Base-by-base conservation (phyloP, 2,888 invertebrate species). In the Chirona hameri region DNA sequence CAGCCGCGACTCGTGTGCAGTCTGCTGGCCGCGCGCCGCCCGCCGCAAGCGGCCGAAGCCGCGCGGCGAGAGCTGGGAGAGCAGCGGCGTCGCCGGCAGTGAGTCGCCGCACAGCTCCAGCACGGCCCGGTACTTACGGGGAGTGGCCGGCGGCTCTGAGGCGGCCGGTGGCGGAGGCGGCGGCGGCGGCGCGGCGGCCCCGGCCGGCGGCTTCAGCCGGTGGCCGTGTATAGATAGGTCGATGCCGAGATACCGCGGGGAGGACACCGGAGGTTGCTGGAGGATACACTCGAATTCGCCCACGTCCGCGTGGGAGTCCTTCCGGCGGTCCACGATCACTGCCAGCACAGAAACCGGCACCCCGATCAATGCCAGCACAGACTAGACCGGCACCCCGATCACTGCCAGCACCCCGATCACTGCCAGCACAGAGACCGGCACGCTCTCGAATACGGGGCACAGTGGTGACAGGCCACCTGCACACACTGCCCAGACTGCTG, bases 321-420 rank as follows among this genome's bases (percentile, higher is more conserved):
- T 81, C 29, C 81, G 82, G 31, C 84, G 83, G 82, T 85, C 85
- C 69, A 85, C 84, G 60, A 85, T 84, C 82, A 85, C 85, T 85
- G 84, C 18, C 21, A 55, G 81, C 60, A 55, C 55, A 24, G 29
- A n/a, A 12, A 82, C 48, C 5, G 39, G 39, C 39, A 39, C 39
- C 4, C 39, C 2, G 39, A 39, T 39, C 4, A 39, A 2, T 39
- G 39, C 39, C 39, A 39, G 39, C 39, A 39, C 39, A 39, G n/a
- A n/a, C n/a, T n/a, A 39, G 39, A 39, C 39, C 4, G 39, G 39
- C 39, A 39, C 39, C 7, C 39, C 39, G 7, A 39, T 39, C 7
- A 39, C 39, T 39, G 39, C n/a, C n/a, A 39, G 39, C 39, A 39
- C 39, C 39, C 39, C 84, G 60, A 84, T 83, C 81, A 85, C 85